Conservation (phyloP, 1,140 invertebrate species). For the Trichogramma pretiosum region DNA sequence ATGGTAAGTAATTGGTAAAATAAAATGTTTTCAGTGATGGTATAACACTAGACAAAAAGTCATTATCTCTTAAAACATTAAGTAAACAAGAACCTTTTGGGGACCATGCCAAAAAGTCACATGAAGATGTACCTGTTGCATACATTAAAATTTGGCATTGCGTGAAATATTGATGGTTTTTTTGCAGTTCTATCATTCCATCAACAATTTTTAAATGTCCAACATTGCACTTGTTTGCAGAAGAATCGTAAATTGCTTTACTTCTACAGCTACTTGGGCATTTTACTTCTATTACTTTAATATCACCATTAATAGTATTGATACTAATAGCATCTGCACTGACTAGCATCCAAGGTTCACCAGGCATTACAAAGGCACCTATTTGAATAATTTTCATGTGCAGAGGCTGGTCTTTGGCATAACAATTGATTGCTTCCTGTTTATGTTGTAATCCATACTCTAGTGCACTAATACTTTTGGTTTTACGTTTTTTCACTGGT, state of each 20-base stretch:
- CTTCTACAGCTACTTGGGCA: no score
- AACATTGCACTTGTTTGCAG: no score
- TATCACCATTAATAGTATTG: no score
- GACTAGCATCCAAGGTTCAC: constrained; percentile 20
- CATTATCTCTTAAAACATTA: not conserved
- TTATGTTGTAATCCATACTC: constrained; percentile 14
- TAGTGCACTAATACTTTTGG: not conserved
- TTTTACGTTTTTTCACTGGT: no score
- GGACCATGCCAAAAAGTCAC: not conserved
- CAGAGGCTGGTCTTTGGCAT: constrained; percentile 8
- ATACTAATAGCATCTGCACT: no score
- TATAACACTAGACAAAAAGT: not conserved
- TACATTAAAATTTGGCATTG: no score
- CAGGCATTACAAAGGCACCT: constrained; percentile 12
- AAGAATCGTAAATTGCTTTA: no score
- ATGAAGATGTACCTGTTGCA: not conserved
- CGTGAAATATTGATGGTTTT: no score
- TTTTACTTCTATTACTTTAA: no score
- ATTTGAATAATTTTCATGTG: constrained; percentile 14
- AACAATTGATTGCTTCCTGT: constrained; percentile 2
- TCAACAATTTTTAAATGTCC: no score
- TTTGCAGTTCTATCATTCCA: no score
- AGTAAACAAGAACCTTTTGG: not conserved
- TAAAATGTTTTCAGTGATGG: not conserved
- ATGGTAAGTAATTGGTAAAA: not conserved